Base-by-base conservation (phyloP, 1,140 invertebrate genomes). In the Aphelenchoides fujianensis region DNA sequence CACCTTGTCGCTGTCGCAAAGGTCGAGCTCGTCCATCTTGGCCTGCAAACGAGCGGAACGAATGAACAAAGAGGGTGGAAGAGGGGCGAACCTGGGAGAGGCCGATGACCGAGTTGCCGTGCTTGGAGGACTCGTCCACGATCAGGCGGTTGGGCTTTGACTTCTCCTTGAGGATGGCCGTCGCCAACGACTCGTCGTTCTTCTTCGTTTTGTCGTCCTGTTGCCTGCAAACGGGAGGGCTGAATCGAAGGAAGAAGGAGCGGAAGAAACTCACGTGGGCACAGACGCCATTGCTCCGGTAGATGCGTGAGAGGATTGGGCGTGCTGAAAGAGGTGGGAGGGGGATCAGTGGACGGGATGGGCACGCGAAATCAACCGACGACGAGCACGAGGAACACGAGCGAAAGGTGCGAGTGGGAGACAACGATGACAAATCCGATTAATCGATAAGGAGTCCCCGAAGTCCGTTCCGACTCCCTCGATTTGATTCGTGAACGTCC, bases 11-110 rank as follows among this genome's bases (percentile, higher is more conserved):
- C 96, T 96, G 54, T 95, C 89, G 86, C 98, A 99, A 36, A 99
- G 87, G 85, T 96, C 92, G 9, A 99, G 88, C 85, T 98, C 95
- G 85, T 98, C 95, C 95, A 99, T 98, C 89, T 99, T 99, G 7
- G 90, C 90, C 90, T 92, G 84, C 66, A 84, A 83, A 71, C 85
- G 77, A 71, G 68, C 7, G 32, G 72, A 69, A 16, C 9, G 27
- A 68, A 59, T 7, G 23, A 35, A 74, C n/a, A n/a, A n/a, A n/a
- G n/a, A n/a, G n/a, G 3, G n/a, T 12, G 41, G 5, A 73, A 3
- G 16, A 9, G 19, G 2, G 69, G 59, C 72, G 81, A 82, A 91
- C 90, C 89, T 96, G 94, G 78, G 94, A 97, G 34, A 98, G 87
- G 36, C 91, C 91, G 72, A 97, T 92, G 53, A 97, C 94, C 0